Conservation (phyloP, 2,888 invertebrate genomes). For the Campopleginae sp. region DNA sequence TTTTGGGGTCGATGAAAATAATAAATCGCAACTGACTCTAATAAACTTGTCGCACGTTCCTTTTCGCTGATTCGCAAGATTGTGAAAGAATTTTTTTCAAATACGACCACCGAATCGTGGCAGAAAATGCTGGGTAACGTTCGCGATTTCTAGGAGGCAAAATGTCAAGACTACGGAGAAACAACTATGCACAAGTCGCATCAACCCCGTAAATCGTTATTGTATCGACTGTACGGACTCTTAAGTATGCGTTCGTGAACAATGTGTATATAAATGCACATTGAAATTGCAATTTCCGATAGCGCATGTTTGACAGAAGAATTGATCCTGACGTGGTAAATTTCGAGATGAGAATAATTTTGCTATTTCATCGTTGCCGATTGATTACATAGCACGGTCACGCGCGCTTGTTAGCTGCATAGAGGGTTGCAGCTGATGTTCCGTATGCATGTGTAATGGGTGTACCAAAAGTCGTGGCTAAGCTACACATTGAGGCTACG, state of each 20-base stretch:
- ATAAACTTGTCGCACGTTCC: background rate
- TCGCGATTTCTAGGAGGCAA: background rate
- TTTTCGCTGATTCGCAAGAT: background rate
- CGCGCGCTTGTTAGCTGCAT: conserved; percentile 65
- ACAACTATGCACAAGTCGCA: conserved; percentile 4
- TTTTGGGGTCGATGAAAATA: conserved; percentile 2
- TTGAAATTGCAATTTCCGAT: conserved; percentile 65
- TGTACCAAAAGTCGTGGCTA: conserved; percentile 4
- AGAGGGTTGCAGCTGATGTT: conserved; percentile 39
- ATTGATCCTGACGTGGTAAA: conserved; percentile 65
- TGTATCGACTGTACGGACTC: conserved; percentile 2
- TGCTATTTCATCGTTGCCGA: conserved; percentile 67
- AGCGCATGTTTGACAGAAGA: conserved; percentile 62
- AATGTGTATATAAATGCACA: conserved; percentile 36
- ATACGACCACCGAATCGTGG: background rate
- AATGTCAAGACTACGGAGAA: background rate
- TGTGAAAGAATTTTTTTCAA: background rate
- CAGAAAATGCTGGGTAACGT: background rate
- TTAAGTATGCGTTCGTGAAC: conserved; percentile 32
- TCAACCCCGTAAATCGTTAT: conserved; percentile 3
- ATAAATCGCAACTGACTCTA: background rate
- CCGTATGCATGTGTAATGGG: conserved; percentile 8
- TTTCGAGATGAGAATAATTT: conserved; percentile 63
- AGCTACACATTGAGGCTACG: background rate
- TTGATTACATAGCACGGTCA: conserved; percentile 68